These are phyloP conservation scores for Tyrannus savana DNA, from an alignment of 2,113 vertebrate genomes.

Conservation along the genomic window DNA sequence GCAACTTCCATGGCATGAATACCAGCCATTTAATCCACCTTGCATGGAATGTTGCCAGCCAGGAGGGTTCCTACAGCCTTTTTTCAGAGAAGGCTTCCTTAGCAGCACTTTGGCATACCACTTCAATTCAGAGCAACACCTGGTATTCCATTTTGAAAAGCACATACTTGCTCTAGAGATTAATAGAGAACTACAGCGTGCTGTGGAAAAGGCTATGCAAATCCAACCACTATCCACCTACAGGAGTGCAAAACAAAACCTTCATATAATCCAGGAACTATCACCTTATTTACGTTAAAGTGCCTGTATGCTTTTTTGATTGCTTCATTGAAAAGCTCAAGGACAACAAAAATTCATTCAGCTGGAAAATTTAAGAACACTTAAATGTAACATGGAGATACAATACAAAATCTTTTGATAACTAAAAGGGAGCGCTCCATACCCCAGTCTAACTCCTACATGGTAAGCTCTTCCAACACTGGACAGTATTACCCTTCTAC, in stretches of 20 bases:
- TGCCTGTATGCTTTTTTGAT: neutral
- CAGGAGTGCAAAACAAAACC: neutral
- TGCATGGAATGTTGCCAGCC: neutral
- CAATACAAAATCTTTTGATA: neutral
- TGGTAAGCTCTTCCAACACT: neutral
- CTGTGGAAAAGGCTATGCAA: slow-evolving; percentile 26
- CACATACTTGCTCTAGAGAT: neutral
- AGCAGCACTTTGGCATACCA: neutral
- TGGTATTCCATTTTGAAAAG: slow-evolving; percentile 9
- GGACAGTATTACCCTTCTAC: neutral
- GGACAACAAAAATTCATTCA: neutral
- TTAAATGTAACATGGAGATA: neutral
- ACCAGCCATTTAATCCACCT: neutral
- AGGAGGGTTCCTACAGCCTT: neutral
- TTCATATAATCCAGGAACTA: neutral
- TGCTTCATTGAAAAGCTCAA: neutral
- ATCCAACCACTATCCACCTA: neutral
- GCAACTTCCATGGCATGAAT: neutral
- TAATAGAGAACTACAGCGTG: neutral
- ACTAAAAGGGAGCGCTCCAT: neutral
- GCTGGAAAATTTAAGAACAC: neutral
- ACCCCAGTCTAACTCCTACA: neutral
- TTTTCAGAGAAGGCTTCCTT: neutral
- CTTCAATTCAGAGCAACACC: slow-evolving; percentile 3
- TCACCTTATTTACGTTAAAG: neutral